Conservation (phyloP, 2,888 invertebrate genomes). For the Eupithecia pulchellata region DNA sequence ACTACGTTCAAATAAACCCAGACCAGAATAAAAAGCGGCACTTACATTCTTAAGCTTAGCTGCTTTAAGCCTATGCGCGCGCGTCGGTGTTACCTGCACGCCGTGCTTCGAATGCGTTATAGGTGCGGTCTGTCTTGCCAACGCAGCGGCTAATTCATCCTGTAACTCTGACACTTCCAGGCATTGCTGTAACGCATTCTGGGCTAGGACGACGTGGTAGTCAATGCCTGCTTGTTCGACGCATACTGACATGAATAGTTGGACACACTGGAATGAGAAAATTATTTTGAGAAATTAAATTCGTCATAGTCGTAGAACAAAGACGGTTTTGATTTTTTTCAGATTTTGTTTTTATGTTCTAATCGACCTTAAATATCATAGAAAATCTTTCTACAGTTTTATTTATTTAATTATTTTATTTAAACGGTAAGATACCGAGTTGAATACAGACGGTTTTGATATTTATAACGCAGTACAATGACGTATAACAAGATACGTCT, state of each 20-base stretch:
- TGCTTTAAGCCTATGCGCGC: slow-evolving; percentile 56
- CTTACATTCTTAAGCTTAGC: slow-evolving; percentile 82
- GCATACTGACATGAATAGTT: slow-evolving; percentile 97
- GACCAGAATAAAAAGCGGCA: slow-evolving; percentile 43
- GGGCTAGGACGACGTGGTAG: slow-evolving; percentile 98
- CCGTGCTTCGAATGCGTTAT: slow-evolving; percentile 92
- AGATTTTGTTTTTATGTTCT: too few relatives aligned
- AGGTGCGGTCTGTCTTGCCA: slow-evolving; percentile 96
- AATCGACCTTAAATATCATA: too few relatives aligned
- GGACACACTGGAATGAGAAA: slow-evolving; percentile 89
- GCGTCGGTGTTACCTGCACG: slow-evolving; percentile 88
- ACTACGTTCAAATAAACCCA: slow-evolving; percentile 34
- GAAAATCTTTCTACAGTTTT: too few relatives aligned
- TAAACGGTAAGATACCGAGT: too few relatives aligned
- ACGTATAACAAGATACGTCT: too few relatives aligned
- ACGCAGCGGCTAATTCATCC: slow-evolving; percentile 95
- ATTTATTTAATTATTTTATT: too few relatives aligned
- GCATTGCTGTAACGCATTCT: slow-evolving; percentile 97
- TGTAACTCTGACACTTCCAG: slow-evolving; percentile 93
- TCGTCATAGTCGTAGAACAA: too few relatives aligned
- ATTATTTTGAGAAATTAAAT: not conserved
- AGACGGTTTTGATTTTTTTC: too few relatives aligned
- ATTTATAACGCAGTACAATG: too few relatives aligned
- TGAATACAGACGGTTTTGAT: too few relatives aligned
- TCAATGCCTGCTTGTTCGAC: slow-evolving; percentile 98